Evolutionary conservation across 2,888 invertebrate genomes (phyloP).

Genomic region (Drosophila affinis): DNA sequence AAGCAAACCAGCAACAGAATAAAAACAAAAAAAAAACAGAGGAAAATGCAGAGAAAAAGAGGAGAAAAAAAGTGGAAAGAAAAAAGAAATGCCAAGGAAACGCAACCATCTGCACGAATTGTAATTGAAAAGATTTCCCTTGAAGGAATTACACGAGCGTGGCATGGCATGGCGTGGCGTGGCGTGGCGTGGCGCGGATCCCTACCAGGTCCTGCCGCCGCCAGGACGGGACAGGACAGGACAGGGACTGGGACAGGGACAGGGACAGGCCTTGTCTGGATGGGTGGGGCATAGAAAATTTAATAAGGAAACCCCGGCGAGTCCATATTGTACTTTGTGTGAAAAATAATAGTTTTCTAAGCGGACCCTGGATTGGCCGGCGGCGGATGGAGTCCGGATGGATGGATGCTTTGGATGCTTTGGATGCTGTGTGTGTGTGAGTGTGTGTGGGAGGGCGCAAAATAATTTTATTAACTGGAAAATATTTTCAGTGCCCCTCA

Average conservation of each 20-base stretch:
- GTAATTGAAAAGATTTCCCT: slow-evolving; percentile 81
- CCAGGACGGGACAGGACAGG: neutral
- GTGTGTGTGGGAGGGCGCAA: neutral
- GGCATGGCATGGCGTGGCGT: slow-evolving; percentile 17
- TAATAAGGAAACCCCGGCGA: slow-evolving; percentile 78
- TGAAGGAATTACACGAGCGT: slow-evolving; percentile 71
- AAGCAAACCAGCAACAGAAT: slow-evolving; percentile 38
- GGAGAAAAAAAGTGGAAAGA: slow-evolving; percentile 13
- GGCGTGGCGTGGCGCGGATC: slow-evolving; percentile 16
- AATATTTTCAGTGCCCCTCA: slow-evolving; percentile 52
- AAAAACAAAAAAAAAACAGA: slow-evolving; percentile 19
- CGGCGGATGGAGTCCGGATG: slow-evolving; percentile 8
- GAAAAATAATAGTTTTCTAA: slow-evolving; percentile 77
- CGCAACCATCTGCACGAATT: slow-evolving; percentile 79
- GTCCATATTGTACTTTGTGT: slow-evolving; percentile 76
- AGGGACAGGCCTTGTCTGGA: slow-evolving; percentile 24
- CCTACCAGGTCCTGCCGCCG: slow-evolving; percentile 15
- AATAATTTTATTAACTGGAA: slow-evolving; percentile 65
- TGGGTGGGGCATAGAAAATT: slow-evolving; percentile 54
- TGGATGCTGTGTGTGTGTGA: too few species aligned
- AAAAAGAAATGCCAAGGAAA: slow-evolving; percentile 57
- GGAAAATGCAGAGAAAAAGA: slow-evolving; percentile 30
- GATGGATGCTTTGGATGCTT: too few species aligned
- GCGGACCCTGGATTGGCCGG: slow-evolving; percentile 52
- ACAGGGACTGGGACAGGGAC: too few species aligned